phyloP scores from a whole-genome alignment of 2,113 vertebrate genomes.

The Turnix velox region DNA sequence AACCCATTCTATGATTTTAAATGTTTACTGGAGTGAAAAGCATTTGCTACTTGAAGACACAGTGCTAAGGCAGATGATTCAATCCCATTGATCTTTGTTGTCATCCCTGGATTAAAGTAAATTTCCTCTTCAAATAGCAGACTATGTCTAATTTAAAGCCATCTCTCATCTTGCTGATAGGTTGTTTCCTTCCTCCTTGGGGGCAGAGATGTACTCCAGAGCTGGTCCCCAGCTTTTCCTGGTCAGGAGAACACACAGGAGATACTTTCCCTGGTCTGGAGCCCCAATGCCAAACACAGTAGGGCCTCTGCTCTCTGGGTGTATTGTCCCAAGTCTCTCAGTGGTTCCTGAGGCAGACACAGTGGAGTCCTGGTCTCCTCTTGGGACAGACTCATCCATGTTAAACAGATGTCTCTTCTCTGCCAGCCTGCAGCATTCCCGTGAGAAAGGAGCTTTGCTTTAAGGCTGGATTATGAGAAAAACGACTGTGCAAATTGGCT shows the following conservation, averaged over 20 bases:
- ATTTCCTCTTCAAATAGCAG: neutral
- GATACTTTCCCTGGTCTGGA: neutral
- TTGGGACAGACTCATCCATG: accelerated
- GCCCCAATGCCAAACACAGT: neutral
- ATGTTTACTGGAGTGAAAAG: neutral
- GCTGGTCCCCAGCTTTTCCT: neutral
- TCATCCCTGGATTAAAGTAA: neutral
- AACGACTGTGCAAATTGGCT: neutral
- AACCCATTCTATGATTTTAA: no score
- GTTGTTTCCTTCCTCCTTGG: neutral
- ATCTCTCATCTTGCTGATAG: neutral
- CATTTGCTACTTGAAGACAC: neutral
- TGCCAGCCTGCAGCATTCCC: neutral
- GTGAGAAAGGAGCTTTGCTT: neutral
- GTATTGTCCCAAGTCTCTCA: accelerated
- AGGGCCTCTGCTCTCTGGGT: neutral
- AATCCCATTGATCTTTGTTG: neutral
- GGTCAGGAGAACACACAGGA: neutral
- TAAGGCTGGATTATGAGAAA: neutral
- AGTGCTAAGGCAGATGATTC: neutral
- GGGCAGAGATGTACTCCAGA: neutral
- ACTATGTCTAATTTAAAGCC: neutral
- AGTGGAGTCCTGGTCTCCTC: neutral
- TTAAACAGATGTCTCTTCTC: neutral
- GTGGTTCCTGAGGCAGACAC: accelerated